A percentile compares a stretch with the other conserved stretches of the same genome.
phyloP scores from a whole-genome alignment of 2,888 invertebrate genomes.

The Ramazzottius varieornatus region DNA sequence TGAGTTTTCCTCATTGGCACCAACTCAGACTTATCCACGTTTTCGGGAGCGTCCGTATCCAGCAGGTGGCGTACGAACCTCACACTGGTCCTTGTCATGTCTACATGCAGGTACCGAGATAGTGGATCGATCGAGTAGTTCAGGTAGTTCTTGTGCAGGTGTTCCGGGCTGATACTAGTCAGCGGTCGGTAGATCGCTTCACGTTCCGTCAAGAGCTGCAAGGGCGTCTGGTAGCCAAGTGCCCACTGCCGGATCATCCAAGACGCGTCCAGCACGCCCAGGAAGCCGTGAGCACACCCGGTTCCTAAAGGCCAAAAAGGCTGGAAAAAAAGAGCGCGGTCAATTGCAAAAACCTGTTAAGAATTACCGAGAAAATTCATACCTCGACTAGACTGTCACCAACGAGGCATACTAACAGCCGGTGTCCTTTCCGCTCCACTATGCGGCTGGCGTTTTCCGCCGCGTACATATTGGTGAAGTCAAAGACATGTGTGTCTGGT shows the following conservation, averaged over 20 bases:
- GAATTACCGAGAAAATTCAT: conserved; percentile 8
- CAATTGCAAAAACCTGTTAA: neutral
- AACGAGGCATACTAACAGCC: conserved; percentile 60
- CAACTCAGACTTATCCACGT: neutral
- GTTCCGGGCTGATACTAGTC: conserved; percentile 88
- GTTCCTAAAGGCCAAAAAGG: conserved; percentile 95
- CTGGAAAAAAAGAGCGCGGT: conserved; percentile 12
- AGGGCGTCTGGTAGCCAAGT: conserved; percentile 36
- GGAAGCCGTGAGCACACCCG: conserved; percentile 84
- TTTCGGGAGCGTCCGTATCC: neutral
- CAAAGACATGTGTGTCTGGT: conserved; percentile 92
- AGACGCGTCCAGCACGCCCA: conserved; percentile 78
- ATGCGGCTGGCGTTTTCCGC: conserved; percentile 79
- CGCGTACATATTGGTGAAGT: conserved; percentile 94
- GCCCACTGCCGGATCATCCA: conserved; percentile 77
- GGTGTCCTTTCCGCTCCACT: conserved; percentile 42
- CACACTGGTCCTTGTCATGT: neutral
- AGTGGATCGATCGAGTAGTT: conserved; percentile 40
- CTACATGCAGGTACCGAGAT: conserved; percentile 37
- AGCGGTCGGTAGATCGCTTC: conserved; percentile 67
- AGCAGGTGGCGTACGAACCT: neutral
- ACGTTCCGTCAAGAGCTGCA: conserved; percentile 56
- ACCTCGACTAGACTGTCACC: conserved; percentile 84
- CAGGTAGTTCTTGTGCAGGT: conserved; percentile 52
- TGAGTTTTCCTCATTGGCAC: neutral